Evolutionary conservation across 1,140 invertebrate genomes (phyloP), one percentile per base, ranked within the genome.

Genomic region (Epicauta chinensis): DNA sequence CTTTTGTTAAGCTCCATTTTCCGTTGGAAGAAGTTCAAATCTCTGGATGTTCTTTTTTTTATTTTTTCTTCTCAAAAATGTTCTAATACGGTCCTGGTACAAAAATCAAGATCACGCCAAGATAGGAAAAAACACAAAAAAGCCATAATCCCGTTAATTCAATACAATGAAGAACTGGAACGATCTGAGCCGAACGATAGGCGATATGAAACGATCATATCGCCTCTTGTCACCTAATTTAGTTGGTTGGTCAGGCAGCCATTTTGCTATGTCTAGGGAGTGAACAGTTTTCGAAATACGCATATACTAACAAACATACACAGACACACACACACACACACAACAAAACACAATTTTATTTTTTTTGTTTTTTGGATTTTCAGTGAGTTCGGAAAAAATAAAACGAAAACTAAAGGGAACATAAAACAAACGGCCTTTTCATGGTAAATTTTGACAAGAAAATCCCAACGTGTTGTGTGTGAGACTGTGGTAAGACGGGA

Each of bases 181-280:
- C 23, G 23, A 23, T 23, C 7, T 23, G 4, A 7, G 4, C 23
- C 23, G 23, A n/a, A n/a, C n/a, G n/a, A n/a, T n/a, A n/a, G n/a
- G n/a, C n/a, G n/a, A 23, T 23, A 23, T 23, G 23, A 14, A 3
- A 37, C 55, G 55, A 56, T 43, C 11, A 14, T 17, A 42, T 56
- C 55, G 46, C 38, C 44, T 55, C 54, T 42, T 38, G 34, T 46
- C 34, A 39, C 31, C 45, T 43, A 37, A 52, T 2, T 23, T 23
- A 23, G 23, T 23, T 23, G 23, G 23, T 5, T 2, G 7, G 23
- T 5, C 4, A 47, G 40, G 54, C 58, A 54, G 62, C 62, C 62
- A 64, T 64, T 62, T 64, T 64, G 62, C 37, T 51, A 45, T 50
- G 47, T 58, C 53, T 58, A 55, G 60, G 60, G 60, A 64, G 62